Evolutionary conservation across 1,140 invertebrate species (phyloP), one percentile per base, ranked within the genome.

Genomic region (Palaemon carinicauda): DNA sequence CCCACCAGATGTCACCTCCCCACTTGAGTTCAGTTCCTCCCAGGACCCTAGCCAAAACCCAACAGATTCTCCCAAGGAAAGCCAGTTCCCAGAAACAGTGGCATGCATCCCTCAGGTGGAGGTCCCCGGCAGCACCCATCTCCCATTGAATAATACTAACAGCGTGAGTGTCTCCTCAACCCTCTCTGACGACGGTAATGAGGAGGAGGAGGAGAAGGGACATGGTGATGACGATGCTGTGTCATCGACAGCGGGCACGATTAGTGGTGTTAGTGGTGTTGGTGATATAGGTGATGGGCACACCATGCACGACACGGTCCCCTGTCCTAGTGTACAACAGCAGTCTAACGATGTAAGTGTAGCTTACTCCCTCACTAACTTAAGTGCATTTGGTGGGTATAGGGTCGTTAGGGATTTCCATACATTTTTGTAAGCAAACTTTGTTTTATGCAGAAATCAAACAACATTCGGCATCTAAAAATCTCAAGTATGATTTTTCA

Each of bases 81-180:
- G 41, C 41, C 41, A 41, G 41, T 41, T 7, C 41, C 41, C 41
- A 41, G 41, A 41, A 41, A 41, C 41, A 41, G 41, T 41, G 41
- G 41, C 41, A 41, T 41, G 41, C 41, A 41, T 12, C 41, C 41
- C 41, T 41, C 41, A 41, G 41, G 41, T 41, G 41, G 41, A 41
- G 41, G 41, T 41, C 41, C 41, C 41, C 41, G 41, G 41, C 41
- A 41, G 41, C 41, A 41, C 41, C 41, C 41, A 41, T 41, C 41
- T 41, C 41, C 41, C 41, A 5, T 41, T 41, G 41, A 41, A 41
- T 77, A 52, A 14, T 77, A 84, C 82, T 77, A 84, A 84, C 71
- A 84, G 73, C 31, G 82, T 84, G 82, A 77, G 73, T 84, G 82
- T 53, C 77, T 73, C 31, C 29, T 41, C 41, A 41, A 12, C 41